Evolutionary conservation across 2,888 invertebrate species (phyloP).

Genomic region (Bombylius discolor): DNA sequence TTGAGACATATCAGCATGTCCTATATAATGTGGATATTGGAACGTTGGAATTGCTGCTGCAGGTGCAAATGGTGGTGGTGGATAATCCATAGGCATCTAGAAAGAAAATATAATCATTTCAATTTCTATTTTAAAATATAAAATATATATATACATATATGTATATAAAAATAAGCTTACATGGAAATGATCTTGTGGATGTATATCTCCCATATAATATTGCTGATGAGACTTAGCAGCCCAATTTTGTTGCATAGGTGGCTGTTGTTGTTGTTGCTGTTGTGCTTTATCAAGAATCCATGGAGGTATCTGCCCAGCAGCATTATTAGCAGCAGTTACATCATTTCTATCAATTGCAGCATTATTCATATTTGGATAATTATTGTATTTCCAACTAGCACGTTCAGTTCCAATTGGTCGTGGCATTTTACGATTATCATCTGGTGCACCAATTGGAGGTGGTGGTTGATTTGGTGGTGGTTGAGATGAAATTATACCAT

Average conservation of each 20-base stretch:
- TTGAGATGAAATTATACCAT: constrained; percentile 15
- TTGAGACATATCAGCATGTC: constrained; percentile 22
- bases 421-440: constrained; percentile 40
- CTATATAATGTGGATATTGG: constrained; percentile 25
- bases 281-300: constrained; percentile 25
- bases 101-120: too few relatives aligned
- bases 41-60: constrained; percentile 25
- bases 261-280: constrained; percentile 13
- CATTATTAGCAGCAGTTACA: constrained; percentile 13
- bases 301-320: constrained; percentile 17
- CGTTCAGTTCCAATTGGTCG: constrained; percentile 76
- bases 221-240: constrained; percentile 14
- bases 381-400: constrained; percentile 35
- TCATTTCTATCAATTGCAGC: constrained; percentile 16
- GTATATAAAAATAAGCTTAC: constrained; percentile 17
- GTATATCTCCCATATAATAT: constrained; percentile 22
- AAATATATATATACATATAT: neutral
- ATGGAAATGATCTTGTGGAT: constrained; percentile 32
- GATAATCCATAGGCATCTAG: constrained; percentile 33
- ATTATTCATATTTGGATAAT: constrained; percentile 25
- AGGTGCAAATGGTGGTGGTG: constrained; percentile 20
- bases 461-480: constrained; percentile 13
- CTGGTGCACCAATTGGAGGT: constrained; percentile 16
- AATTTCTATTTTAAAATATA: neutral
- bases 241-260: constrained; percentile 17